Evolutionary conservation across 1,140 invertebrate genomes (phyloP), one percentile per base, ranked within the genome.

Genomic region (Streblospio benedicti): DNA sequence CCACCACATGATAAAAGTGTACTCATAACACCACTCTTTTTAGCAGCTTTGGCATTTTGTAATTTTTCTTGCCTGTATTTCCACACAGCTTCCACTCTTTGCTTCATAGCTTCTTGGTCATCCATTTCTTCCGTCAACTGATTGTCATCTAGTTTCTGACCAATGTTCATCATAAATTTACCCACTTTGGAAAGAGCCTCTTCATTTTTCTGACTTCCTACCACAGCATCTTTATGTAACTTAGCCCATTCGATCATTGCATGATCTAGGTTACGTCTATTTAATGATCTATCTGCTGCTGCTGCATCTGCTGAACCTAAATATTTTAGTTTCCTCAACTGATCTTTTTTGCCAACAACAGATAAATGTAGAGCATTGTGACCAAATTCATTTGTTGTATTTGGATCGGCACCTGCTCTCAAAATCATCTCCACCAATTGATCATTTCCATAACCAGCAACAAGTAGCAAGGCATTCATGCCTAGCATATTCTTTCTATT

Each of bases 401-500:
- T 57, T 2, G 60, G 54, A 27, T 62, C 60, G 3, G 54, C 60
- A 14, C 60, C 60, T n/a, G 54, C 54, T n/a, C 52, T 47, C 6
- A 62, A 55, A n/a, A 57, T 45, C 60, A 62, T 62, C 35, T 32
- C 28, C 6, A 57, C 55, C 41, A 62, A 28, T 2, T 50, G 18
- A 44, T 62, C 60, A 38, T 62, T 49, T 18, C 60, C 60, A 41
- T 62, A 62, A 9, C 60, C 60, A 9, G 60, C 28, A n/a, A 62
- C 60, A 5, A 62, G 44, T 16, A 62, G 60, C 27, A 62, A 33
- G 53, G 60, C 54, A 41, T 51, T 62, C 60, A 62, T 62, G 20
- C 60, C 60, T 2, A 62, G 60, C 54, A 62, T 57, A 38, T 62
- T 62, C 60, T 62, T 62, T 45, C 57, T 54, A 47, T 62, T 62